Base-by-base conservation (phyloP, 2,888 invertebrate species). In the Phaonia tiefii region DNA sequence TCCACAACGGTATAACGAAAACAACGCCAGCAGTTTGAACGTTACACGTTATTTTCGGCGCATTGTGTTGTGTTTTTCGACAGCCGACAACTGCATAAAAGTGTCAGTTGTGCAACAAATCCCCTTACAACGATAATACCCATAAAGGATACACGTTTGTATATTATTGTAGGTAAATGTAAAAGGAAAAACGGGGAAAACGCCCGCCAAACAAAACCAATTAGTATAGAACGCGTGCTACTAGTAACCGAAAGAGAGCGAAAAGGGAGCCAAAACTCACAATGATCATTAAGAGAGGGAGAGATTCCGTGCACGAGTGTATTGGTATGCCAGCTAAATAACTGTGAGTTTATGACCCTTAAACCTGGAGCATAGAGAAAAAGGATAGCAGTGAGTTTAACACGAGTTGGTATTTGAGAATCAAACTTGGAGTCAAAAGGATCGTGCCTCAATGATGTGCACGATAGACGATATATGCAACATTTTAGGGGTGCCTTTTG, bases 161-260 rank as follows among this genome's bases (percentile, higher is more conserved):
- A n/a, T n/a, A n/a, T n/a, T n/a, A n/a, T n/a, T n/a, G n/a, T n/a
- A n/a, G n/a, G 8, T 31, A 31, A 31, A 31, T 31, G 31, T 31
- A 31, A 31, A 31, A 8, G 31, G 8, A 31, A 31, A 31, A 31
- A 3, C 4, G 8, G 8, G 8, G 8, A 31, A 31, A 31, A 31
- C 31, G 11, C 37, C 60, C 39, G 88, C 86, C 85, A 84, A 85
- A n/a, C 80, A 86, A 88, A 86, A 89, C 88, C 89, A 88, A 88
- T 88, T 88, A 89, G 88, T 87, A 86, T 84, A 84, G 85, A 88
- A 86, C 89, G 88, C 88, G 89, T 89, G 88, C 89, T 89, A 86
- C 85, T 31, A 31, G n/a, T 85, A 85, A 86, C 85, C 84, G 83
- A 83, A 75, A 84, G 70, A 56, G 8, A 49, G 49, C 15, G 20